A percentile compares a stretch with the other conserved stretches of the same genome.
Conservation (phyloP, 2,113 vertebrate species). For the Dasyprocta punctata region DNA sequence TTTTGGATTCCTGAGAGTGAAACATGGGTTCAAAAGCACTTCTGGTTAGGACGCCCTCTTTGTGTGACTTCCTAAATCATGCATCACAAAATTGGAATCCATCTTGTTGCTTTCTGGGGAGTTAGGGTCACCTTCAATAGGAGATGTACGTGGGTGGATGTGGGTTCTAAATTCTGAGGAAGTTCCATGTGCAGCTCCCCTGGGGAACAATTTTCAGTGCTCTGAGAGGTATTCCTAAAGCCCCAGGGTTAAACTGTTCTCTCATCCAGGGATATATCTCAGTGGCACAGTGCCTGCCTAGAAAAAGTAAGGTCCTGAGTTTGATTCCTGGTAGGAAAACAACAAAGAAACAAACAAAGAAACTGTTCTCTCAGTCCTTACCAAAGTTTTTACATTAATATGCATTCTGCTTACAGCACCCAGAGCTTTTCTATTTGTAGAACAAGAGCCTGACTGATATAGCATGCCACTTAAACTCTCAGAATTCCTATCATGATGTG, state of each 20-base stretch:
- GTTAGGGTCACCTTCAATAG: not conserved
- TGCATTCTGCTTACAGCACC: not conserved
- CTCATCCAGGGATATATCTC: not conserved
- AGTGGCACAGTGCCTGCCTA: too few relatives aligned
- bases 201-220: not conserved
- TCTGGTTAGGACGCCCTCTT: not conserved
- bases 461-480: too few relatives aligned
- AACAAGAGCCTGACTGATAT: not conserved
- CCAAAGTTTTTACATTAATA: not conserved
- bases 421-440: not conserved
- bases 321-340: too few relatives aligned
- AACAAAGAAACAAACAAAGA: too few relatives aligned
- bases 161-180: not conserved
- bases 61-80: not conserved
- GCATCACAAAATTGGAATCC: not conserved
- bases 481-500: not conserved
- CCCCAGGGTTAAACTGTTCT: not conserved
- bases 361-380: not conserved
- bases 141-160: not conserved
- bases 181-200: not conserved
- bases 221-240: not conserved
- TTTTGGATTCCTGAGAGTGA: not conserved
- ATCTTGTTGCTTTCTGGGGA: not conserved
- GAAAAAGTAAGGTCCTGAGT: too few relatives aligned
- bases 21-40: not conserved